A percentile compares a stretch with the other conserved stretches of the same genome.
These are phyloP conservation scores for Trissoscelio sp. DNA, from an alignment of 2,888 invertebrate genomes.

Conservation along the genomic window DNA sequence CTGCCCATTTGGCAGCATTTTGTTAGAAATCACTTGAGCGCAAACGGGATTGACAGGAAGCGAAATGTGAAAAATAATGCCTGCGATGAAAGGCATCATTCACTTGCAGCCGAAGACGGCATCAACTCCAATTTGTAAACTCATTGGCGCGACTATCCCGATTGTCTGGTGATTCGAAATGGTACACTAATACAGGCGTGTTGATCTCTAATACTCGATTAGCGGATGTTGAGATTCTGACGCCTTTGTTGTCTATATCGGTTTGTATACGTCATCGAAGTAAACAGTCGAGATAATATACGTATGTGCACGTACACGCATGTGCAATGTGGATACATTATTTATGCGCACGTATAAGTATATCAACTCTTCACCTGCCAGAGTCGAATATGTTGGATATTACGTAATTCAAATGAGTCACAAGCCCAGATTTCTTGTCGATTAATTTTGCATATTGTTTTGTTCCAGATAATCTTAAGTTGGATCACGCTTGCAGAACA, in stretches of 20 bases:
- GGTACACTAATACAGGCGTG: not conserved
- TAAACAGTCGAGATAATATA: conserved; percentile 36
- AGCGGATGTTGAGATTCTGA: conserved; percentile 25
- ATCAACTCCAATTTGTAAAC: conserved; percentile 4
- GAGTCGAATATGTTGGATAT: conserved; percentile 20
- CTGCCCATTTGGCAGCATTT: no score
- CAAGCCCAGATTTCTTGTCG: conserved; percentile 25
- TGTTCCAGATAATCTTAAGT: conserved; percentile 10
- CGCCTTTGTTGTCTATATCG: conserved; percentile 8
- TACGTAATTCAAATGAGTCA: conserved; percentile 34
- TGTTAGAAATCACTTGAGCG: no score
- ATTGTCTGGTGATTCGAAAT: not conserved
- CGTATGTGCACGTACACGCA: conserved; percentile 23
- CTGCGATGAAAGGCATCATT: not conserved
- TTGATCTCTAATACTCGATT: conserved; percentile 14
- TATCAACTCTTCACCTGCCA: conserved; percentile 39
- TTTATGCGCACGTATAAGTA: conserved; percentile 36
- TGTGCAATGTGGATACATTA: conserved; percentile 36
- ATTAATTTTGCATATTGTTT: conserved; percentile 35
- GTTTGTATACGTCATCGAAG: conserved; percentile 30
- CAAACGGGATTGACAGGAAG: not conserved
- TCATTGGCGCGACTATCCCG: not conserved
- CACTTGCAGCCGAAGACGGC: not conserved
- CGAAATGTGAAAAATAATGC: not conserved
- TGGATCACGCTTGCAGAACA: not conserved